A percentile compares a stretch with the other conserved stretches of the same genome.
Evolutionary conservation across 2,113 vertebrate species (phyloP).

Genomic region (Rhinichthys klamathensis): DNA sequence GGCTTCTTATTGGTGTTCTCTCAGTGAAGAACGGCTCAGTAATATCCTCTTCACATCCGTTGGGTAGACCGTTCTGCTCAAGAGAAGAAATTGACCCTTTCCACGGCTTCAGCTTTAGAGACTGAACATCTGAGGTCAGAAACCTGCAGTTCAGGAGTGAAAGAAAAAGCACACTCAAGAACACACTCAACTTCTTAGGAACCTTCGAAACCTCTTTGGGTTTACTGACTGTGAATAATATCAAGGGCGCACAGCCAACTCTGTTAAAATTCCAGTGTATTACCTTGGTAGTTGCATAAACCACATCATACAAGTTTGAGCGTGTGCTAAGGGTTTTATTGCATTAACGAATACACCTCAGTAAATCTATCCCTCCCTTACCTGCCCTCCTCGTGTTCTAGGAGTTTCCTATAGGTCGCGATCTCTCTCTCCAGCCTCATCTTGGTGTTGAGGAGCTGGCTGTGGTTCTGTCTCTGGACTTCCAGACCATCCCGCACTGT

Average conservation of each 20-base stretch:
- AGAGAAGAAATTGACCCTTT: conserved; percentile 52
- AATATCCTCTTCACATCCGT: conserved; percentile 35
- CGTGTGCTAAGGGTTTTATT: not conserved
- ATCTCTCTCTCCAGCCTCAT: conserved; percentile 96
- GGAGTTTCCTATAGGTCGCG: conserved; percentile 86
- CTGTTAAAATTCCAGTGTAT: not conserved
- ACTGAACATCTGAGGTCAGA: conserved; percentile 52
- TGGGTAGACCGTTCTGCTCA: conserved; percentile 59
- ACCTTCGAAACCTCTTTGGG: not conserved
- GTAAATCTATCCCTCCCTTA: conserved; percentile 58
- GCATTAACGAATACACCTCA: not conserved
- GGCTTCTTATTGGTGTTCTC: conserved; percentile 60
- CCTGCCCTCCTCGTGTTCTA: conserved; percentile 94
- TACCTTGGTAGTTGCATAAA: not conserved
- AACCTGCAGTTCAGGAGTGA: conserved; percentile 59
- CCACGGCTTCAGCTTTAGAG: conserved; percentile 61
- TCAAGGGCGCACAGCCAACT: not conserved
- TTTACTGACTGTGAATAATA: not conserved
- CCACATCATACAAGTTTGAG: not conserved
- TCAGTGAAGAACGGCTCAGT: conserved; percentile 55
- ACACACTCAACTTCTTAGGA: not conserved
- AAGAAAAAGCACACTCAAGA: not conserved
- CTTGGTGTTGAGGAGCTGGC: conserved; percentile 91
- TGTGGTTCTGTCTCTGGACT: conserved; percentile 87
- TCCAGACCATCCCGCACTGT: conserved; percentile 84